phyloP scores from a whole-genome alignment of 2,797 vertebrate genomes.

The Enteromius afrohamiltoni region DNA sequence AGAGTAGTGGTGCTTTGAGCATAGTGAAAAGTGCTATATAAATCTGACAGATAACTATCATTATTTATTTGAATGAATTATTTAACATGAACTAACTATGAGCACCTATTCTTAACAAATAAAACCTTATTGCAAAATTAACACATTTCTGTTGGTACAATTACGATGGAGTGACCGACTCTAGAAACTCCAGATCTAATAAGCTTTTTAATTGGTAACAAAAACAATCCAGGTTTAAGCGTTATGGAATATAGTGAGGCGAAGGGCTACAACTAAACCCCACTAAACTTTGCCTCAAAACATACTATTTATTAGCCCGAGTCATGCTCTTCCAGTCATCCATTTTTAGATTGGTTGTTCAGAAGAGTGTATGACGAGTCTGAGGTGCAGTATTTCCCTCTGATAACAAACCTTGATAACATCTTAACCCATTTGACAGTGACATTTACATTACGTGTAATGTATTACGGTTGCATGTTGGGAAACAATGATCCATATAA shows the following conservation, averaged over 20 bases:
- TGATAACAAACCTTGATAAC: slow-evolving; percentile 26
- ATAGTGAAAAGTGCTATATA: background rate
- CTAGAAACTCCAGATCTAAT: slow-evolving; percentile 7
- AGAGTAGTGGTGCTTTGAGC: background rate
- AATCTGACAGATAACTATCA: background rate
- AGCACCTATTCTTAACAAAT: background rate
- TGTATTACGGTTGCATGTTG: slow-evolving; percentile 29
- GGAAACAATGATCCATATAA: slow-evolving; percentile 37
- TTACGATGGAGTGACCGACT: slow-evolving; percentile 30
- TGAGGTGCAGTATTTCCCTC: slow-evolving; percentile 33
- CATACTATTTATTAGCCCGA: slow-evolving; percentile 37
- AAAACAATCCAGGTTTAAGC: background rate
- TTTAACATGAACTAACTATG: background rate
- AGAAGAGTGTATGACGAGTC: slow-evolving; percentile 26
- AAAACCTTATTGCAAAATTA: slow-evolving; percentile 2
- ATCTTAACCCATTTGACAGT: slow-evolving; percentile 39
- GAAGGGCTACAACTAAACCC: slow-evolving; percentile 40
- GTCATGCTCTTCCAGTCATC: slow-evolving; percentile 31
- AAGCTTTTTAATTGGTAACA: slow-evolving; percentile 3
- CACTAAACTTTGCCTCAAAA: slow-evolving; percentile 37
- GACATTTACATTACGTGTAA: slow-evolving; percentile 41
- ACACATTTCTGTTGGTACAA: background rate
- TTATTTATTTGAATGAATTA: background rate
- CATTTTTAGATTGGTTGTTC: slow-evolving; percentile 21
- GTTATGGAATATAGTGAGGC: background rate